Percentiles rank a stretch among this genome's conserved stretches.
Evolutionary conservation across 2,888 invertebrate species (phyloP).

Genomic region (Lumbricus terrestris): DNA sequence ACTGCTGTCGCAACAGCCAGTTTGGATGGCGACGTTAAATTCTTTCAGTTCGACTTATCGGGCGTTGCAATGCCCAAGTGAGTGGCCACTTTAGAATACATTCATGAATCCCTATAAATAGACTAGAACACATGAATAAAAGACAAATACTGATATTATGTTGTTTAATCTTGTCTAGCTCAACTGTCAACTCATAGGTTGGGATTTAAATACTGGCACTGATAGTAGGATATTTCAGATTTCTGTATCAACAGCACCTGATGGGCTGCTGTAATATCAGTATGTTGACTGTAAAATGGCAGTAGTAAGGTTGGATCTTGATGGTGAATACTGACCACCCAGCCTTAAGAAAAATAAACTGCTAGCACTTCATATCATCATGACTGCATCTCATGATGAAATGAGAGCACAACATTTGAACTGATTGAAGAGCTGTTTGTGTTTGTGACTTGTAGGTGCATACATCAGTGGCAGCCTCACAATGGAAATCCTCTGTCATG

Average conservation of each 20-base stretch:
- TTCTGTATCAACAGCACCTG: background rate
- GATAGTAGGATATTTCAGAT: background rate
- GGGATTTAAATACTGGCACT: background rate
- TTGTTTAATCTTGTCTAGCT: background rate
- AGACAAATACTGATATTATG: background rate
- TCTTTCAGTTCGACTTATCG: constrained; percentile 71
- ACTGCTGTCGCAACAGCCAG: constrained; percentile 88
- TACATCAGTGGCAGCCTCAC: constrained; percentile 89
- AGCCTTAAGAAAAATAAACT: too few relatives aligned
- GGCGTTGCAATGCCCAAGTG: constrained; percentile 33
- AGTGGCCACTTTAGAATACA: constrained; percentile 5
- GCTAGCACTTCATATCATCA: too few relatives aligned
- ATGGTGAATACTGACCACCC: too few relatives aligned
- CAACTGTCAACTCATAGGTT: background rate
- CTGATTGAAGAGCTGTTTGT: background rate
- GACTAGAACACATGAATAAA: background rate
- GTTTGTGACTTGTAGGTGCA: background rate
- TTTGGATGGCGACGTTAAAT: constrained; percentile 83
- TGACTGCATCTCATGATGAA: background rate
- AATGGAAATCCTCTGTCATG: constrained; percentile 81
- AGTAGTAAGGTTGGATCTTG: too few relatives aligned
- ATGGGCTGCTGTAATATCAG: too few relatives aligned
- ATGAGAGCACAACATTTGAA: background rate
- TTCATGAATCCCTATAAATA: background rate
- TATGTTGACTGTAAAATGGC: too few relatives aligned